Evolutionary conservation across 2,888 invertebrate species (phyloP).

Genomic region (Apotomis betuletana): DNA sequence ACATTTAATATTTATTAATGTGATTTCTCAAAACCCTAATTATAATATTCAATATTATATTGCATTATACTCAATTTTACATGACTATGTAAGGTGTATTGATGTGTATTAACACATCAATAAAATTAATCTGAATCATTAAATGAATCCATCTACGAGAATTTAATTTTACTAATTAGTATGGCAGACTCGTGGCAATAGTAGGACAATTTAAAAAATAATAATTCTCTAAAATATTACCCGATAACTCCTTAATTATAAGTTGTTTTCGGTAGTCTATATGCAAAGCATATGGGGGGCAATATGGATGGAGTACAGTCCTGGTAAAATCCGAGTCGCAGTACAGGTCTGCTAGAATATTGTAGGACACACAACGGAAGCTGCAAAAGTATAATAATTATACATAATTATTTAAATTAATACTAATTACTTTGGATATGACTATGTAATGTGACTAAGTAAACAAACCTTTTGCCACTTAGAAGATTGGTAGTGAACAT

Average conservation of each 20-base stretch:
- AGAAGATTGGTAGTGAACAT: slow-evolving; percentile 85
- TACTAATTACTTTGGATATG: too few relatives aligned
- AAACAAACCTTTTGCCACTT: slow-evolving; percentile 80
- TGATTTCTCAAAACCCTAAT: too few relatives aligned
- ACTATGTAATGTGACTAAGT: slow-evolving; percentile 41
- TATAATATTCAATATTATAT: too few relatives aligned
- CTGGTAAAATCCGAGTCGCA: slow-evolving; percentile 92
- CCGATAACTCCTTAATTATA: slow-evolving; percentile 91
- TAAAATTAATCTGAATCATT: too few relatives aligned
- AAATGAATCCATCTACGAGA: too few relatives aligned
- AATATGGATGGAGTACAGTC: slow-evolving; percentile 90
- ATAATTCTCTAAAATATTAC: slow-evolving; percentile 64
- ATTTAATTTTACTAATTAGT: too few relatives aligned
- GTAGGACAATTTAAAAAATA: slow-evolving; percentile 1
- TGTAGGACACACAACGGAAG: slow-evolving; percentile 93
- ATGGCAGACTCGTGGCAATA: too few relatives aligned
- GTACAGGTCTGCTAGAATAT: slow-evolving; percentile 95
- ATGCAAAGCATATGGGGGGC: slow-evolving; percentile 90
- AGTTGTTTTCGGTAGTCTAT: slow-evolving; percentile 95
- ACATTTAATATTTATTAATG: too few relatives aligned
- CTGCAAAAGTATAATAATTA: slow-evolving; percentile 66
- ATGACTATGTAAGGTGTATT: too few relatives aligned
- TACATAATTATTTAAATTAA: background rate
- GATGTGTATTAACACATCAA: too few relatives aligned
- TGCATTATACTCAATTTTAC: too few relatives aligned